Evolutionary conservation across 1,140 invertebrate genomes (phyloP), one percentile per base, ranked within the genome.

Genomic region (Acromyrmex charruanus): DNA sequence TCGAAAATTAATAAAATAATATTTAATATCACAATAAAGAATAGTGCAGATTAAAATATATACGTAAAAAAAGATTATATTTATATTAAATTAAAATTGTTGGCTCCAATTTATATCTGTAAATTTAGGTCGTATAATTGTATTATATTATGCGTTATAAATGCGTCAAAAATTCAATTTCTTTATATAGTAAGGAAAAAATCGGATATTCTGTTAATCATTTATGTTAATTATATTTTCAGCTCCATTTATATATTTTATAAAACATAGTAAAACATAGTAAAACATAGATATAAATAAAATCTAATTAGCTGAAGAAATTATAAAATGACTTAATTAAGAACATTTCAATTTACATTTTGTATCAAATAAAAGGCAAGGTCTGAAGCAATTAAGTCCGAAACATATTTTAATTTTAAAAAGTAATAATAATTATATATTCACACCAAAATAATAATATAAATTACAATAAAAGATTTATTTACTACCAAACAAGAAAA

Each of bases 231-330:
- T 31, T 72, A 72, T 55, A 72, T 72, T 72, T 72, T 31, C 5
- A 31, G 10, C n/a, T 55, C n/a, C 35, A 35, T 74, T 53, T 74
- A 35, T 6, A 51, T n/a, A 72, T 28, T 53, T 51, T 31, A 31
- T 71, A 35, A 74, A 53, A 16, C 5, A 31, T 55, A 9, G 14
- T 58, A 7, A 58, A 9, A 58, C 6, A 58, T 9, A 2, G 9
- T 25, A 25, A 25, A 25, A 31, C 3, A 31, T 31, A 31, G 3
- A 2, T 55, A 55, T n/a, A 55, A 2, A 14, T 14, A 21, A 55
- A 35, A 55, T 74, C 49, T 18, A 72, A 25, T 58, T 74, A 12
- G 49, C 12, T 6, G 25, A 72, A 51, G 69, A 74, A 74, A 74
- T 2, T 53, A 53, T 53, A 28, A 18, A 72, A 72, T n/a, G n/a